Percentiles rank a stretch among this genome's conserved stretches.
phyloP scores from a whole-genome alignment of 2,113 vertebrate genomes.

The Oenanthe melanoleuca region DNA sequence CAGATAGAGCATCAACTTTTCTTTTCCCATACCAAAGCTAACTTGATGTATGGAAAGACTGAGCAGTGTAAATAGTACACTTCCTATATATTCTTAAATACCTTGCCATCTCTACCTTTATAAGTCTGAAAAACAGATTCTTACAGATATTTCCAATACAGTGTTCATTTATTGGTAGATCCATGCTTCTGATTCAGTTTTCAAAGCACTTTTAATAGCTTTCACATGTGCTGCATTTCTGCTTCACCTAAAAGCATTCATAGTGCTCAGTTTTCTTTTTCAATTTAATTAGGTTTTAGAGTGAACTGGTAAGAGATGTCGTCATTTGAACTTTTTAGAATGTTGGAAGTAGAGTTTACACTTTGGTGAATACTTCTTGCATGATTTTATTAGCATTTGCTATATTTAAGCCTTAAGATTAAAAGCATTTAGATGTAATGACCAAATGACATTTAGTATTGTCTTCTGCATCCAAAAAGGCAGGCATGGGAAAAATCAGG shows the following conservation, averaged over 20 bases:
- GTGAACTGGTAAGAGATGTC: neutral
- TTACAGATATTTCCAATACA: neutral
- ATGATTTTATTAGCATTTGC: neutral
- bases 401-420: neutral
- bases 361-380: neutral
- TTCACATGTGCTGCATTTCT: neutral
- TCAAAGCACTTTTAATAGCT: neutral
- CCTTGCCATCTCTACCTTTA: neutral
- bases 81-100: neutral
- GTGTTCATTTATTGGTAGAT: neutral
- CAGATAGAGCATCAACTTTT: neutral
- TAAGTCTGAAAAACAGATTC: neutral
- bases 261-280: neutral
- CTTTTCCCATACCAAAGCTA: neutral
- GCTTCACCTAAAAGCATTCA: neutral
- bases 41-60: neutral
- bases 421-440: neutral
- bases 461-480: conserved; percentile 22
- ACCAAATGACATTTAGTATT: conserved; percentile 7
- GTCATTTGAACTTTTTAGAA: neutral
- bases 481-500: conserved; percentile 14
- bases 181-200: neutral
- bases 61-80: neutral
- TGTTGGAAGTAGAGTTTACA: neutral
- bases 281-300: neutral